Conservation (phyloP, 2,888 invertebrate species). For the Scelioninae gen. 2 region DNA sequence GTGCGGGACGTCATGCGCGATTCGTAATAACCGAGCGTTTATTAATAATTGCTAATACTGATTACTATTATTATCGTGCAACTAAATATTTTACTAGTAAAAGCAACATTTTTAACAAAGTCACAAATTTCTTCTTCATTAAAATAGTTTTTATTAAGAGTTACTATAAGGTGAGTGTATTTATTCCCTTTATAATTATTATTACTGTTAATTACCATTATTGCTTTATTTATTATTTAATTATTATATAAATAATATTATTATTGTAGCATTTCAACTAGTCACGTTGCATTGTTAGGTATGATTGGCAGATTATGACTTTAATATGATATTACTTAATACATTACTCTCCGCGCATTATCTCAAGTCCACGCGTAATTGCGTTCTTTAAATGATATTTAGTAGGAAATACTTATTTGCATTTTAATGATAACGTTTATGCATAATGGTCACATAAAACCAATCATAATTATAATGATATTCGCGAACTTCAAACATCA, state of each 20-base stretch:
- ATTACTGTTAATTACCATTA: no score
- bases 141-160: no score
- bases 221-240: no score
- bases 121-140: no score
- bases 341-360: background rate
- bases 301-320: no score
- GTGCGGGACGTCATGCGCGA: conserved; percentile 37
- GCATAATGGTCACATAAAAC: background rate
- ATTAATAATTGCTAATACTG: conserved; percentile 6
- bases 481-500: conserved; percentile 1
- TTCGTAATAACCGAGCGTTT: conserved; percentile 26
- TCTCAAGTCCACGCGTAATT: background rate
- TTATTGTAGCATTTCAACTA: no score
- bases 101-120: no score
- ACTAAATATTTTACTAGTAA: no score
- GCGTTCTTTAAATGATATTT: background rate
- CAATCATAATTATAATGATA: background rate
- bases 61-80: no score
- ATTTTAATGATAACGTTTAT: conserved; percentile 18
- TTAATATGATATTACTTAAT: background rate
- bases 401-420: conserved; percentile 6
- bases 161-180: no score
- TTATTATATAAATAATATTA: no score
- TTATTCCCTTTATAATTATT: background rate
- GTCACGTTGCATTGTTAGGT: no score